Percentiles rank a stretch among this genome's conserved stretches.
phyloP scores from a whole-genome alignment of 2,888 invertebrate genomes.

The Priapulus caudatus region DNA sequence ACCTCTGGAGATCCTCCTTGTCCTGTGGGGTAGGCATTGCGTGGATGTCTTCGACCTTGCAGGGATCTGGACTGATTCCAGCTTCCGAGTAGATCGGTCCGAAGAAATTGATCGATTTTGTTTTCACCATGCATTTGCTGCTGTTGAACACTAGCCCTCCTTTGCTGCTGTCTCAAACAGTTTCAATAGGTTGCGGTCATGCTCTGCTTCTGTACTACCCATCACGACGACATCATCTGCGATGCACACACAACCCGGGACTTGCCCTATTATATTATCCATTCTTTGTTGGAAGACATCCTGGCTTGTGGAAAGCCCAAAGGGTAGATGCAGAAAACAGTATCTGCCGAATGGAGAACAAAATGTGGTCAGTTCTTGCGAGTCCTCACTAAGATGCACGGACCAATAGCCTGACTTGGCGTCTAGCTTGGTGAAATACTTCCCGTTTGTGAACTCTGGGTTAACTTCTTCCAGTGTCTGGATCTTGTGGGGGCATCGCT shows the following conservation, averaged over 20 bases:
- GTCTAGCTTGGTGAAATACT: constrained; percentile 16
- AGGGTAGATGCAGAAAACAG: neutral
- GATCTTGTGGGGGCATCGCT: constrained; percentile 13
- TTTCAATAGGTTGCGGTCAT: constrained; percentile 11
- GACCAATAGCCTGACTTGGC: constrained; percentile 21
- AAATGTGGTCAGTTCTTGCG: neutral
- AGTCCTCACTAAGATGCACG: neutral
- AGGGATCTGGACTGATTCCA: constrained; percentile 13
- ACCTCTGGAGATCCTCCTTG: constrained; percentile 16
- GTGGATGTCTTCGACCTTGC: constrained; percentile 14
- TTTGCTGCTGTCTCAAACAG: constrained; percentile 12
- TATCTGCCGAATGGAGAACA: neutral
- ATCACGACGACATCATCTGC: constrained; percentile 13
- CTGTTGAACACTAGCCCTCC: constrained; percentile 17
- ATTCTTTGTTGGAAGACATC: neutral
- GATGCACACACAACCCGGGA: constrained; percentile 4
- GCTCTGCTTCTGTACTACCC: constrained; percentile 11
- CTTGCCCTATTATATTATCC: neutral
- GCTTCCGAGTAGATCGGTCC: constrained; percentile 5
- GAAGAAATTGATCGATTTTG: neutral
- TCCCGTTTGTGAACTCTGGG: constrained; percentile 13
- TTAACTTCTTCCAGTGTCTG: constrained; percentile 18
- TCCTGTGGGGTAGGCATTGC: constrained; percentile 14
- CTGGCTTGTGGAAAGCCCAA: neutral
- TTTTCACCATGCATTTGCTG: constrained; percentile 11